Conservation (phyloP, 1,140 invertebrate species). For the Meloidogyne hapla region DNA sequence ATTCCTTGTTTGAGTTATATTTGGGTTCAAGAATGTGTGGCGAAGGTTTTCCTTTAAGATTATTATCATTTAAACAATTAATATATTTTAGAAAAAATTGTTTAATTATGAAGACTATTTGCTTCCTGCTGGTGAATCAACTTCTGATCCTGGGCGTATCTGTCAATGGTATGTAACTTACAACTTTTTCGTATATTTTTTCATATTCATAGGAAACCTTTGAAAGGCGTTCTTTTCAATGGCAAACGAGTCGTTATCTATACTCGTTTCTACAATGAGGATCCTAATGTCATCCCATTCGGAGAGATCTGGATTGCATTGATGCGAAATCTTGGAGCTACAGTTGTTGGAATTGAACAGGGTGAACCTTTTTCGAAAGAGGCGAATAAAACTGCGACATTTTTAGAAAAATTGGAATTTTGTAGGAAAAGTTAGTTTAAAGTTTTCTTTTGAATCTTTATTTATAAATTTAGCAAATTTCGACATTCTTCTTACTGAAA, state of each 20-base stretch:
- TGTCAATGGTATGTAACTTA: conserved; percentile 26
- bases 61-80: background rate
- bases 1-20: conserved; percentile 53
- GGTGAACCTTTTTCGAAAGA: conserved; percentile 10
- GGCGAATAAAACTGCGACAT: background rate
- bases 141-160: conserved; percentile 6
- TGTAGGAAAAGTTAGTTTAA: conserved; percentile 31
- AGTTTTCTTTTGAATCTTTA: background rate
- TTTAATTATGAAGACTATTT: conserved; percentile 47
- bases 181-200: background rate
- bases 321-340: conserved; percentile 49
- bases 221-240: conserved; percentile 39
- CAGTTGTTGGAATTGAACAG: conserved; percentile 30
- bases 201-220: conserved; percentile 36
- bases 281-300: conserved; percentile 33
- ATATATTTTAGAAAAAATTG: conserved; percentile 36
- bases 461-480: conserved; percentile 24
- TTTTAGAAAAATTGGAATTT: conserved; percentile 21
- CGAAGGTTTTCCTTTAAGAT: conserved; percentile 37
- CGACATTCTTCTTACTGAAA: conserved; percentile 51
- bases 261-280: conserved; percentile 23
- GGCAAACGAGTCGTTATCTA: conserved; percentile 46
- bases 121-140: conserved; percentile 54
- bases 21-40: conserved; percentile 54
- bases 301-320: conserved; percentile 54